Conservation (phyloP, 2,113 vertebrate genomes). For the Hipposideros armiger region DNA sequence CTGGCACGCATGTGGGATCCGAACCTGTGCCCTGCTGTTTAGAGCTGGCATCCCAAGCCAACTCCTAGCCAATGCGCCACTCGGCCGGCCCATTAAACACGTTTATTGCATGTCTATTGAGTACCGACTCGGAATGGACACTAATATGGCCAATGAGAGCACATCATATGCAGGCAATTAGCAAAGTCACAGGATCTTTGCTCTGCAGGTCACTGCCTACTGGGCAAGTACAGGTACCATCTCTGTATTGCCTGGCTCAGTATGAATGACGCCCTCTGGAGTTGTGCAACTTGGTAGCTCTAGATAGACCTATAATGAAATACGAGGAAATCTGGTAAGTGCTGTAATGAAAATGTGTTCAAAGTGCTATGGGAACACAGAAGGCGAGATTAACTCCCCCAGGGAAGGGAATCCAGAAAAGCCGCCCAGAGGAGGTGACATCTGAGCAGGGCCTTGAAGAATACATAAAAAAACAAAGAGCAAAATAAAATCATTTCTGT, state of each 20-base stretch:
- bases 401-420: constrained; percentile 10
- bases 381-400: neutral
- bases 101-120: neutral
- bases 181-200: neutral
- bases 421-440: neutral
- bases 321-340: neutral
- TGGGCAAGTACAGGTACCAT: neutral
- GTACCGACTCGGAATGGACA: neutral
- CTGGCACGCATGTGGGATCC: no score
- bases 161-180: neutral
- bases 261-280: neutral
- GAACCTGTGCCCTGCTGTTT: no score
- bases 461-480: constrained; percentile 9
- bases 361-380: neutral
- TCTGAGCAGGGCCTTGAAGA: neutral
- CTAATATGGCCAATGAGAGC: neutral
- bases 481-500: neutral
- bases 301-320: neutral
- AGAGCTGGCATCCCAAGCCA: no score
- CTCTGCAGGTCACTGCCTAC: neutral
- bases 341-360: neutral
- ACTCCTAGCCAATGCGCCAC: no score
- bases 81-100: no score
- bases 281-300: neutral
- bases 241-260: neutral